A percentile compares a stretch with the other conserved stretches of the same genome.
These are phyloP conservation scores for Thomomys bottae DNA, from an alignment of 2,113 vertebrate species.

Conservation along the genomic window DNA sequence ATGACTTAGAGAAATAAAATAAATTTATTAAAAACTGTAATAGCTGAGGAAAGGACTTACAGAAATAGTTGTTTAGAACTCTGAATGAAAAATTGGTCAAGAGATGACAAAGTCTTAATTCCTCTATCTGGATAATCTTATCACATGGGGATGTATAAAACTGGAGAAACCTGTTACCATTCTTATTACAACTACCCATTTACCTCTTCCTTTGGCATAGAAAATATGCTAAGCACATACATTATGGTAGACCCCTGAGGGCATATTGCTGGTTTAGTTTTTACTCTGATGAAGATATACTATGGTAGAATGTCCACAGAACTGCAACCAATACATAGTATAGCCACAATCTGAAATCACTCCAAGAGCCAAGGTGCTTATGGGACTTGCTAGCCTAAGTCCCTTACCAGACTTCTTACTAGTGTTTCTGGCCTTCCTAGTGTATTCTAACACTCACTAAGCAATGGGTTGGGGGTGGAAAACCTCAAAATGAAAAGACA, in stretches of 20 bases:
- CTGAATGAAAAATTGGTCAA: background rate
- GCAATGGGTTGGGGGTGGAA: background rate
- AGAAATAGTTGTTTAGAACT: background rate
- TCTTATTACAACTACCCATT: background rate
- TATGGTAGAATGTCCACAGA: background rate
- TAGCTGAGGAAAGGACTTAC: background rate
- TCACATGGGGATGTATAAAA: background rate
- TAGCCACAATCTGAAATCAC: background rate
- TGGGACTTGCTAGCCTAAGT: background rate
- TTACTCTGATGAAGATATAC: background rate
- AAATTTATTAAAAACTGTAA: constrained; percentile 12
- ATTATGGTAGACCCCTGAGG: background rate
- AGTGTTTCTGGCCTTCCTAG: background rate
- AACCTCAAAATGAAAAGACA: background rate
- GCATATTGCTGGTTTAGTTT: background rate
- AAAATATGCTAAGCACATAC: background rate
- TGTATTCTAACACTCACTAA: background rate
- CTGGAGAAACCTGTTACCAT: background rate
- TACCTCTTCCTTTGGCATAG: background rate
- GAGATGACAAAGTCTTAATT: background rate
- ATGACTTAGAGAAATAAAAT: constrained; percentile 35
- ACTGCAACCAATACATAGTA: background rate
- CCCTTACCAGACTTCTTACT: background rate
- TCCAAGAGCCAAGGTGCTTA: background rate
- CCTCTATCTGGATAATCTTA: background rate